Evolutionary conservation across 1,140 invertebrate genomes (phyloP), one percentile per base, ranked within the genome.

Genomic region (Anoplophora glabripennis): DNA sequence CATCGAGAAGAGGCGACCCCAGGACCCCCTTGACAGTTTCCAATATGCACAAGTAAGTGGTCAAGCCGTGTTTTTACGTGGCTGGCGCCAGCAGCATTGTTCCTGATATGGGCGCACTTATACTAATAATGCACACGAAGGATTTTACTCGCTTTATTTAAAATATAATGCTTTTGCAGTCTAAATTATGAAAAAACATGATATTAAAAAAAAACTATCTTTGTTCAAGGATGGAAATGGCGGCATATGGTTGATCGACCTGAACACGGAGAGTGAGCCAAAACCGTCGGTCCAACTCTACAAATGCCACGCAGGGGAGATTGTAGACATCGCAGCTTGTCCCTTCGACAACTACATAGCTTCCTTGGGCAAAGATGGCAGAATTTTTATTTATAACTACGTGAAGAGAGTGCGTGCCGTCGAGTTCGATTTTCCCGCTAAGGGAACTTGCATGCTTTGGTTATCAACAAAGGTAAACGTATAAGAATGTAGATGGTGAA

Each of bases 171-270:
- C n/a, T n/a, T n/a, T n/a, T n/a, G n/a, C n/a, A n/a, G n/a, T n/a
- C n/a, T n/a, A n/a, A n/a, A n/a, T 28, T 28, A 28, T 28, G 3
- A 28, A 28, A 28, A 28, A 28, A 28, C 21, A 28, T 3, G 5
- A 28, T 28, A 28, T 28, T 2, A 2, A 28, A 28, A 28, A 28
- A 28, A 5, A 2, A 5, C 5, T 28, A 2, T 28, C 21, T 28
- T 28, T 28, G 21, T 65, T 63, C 45, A 47, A 90, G 87, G 91
- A 93, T 79, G 87, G 85, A 15, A 88, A 88, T 63, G 91, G 91
- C 41, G 90, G 88, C 3, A 81, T 94, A 18, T 94, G 90, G 90
- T 78, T 82, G 38, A 81, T 90, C 17, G 89, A 93, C 66, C 73
- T 93, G 2, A 85, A 85, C 33, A 86, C 86, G n/a, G 82, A 81